Evolutionary conservation across 2,113 vertebrate species (phyloP).

Genomic region (Pelmatolapia mariae): DNA sequence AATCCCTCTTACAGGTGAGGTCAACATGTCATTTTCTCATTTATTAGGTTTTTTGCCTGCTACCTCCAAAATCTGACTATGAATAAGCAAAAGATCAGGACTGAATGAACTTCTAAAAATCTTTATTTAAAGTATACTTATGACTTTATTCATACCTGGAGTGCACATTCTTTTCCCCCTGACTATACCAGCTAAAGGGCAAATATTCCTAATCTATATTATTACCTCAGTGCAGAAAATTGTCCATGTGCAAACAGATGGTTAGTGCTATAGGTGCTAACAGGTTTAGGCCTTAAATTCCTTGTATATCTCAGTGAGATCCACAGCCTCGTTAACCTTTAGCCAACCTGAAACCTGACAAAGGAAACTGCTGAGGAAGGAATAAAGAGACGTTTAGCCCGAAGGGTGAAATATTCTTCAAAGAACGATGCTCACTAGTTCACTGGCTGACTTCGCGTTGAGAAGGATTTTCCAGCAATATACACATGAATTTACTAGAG

Average conservation of each 20-base stretch:
- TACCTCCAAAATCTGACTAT: neutral
- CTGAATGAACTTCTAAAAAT: neutral
- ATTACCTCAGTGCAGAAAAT: neutral
- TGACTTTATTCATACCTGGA: neutral
- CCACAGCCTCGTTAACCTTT: neutral
- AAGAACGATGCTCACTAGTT: slow-evolving; percentile 5
- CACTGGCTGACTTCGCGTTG: neutral
- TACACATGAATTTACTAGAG: slow-evolving; percentile 9
- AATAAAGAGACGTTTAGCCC: neutral
- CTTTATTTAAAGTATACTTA: neutral
- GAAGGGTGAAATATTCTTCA: slow-evolving; percentile 7
- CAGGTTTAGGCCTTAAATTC: neutral
- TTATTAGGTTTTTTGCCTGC: neutral
- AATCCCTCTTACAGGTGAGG: neutral
- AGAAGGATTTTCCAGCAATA: slow-evolving; percentile 1
- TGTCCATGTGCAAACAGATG: neutral
- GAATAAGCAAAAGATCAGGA: neutral
- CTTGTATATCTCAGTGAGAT: neutral
- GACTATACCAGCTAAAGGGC: neutral
- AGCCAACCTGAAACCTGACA: slow-evolving; percentile 8
- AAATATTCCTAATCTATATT: neutral
- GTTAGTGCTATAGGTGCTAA: neutral
- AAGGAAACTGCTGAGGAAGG: slow-evolving; percentile 13
- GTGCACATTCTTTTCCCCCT: neutral
- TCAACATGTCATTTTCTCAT: neutral